phyloP scores from a whole-genome alignment of 2,888 invertebrate genomes.

The Hypsopygia costalis region DNA sequence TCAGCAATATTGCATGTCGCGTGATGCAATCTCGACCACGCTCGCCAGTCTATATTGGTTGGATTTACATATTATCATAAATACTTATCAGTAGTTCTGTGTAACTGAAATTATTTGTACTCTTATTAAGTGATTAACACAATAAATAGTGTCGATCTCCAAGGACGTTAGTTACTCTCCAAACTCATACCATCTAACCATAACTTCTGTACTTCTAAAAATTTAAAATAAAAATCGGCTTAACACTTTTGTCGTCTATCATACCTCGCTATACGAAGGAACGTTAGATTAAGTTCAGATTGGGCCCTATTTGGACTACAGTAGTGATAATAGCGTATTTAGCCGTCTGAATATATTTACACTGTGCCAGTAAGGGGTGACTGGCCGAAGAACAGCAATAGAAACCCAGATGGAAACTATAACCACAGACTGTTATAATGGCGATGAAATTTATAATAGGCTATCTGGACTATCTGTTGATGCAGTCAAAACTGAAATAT shows the following conservation, averaged over 20 bases:
- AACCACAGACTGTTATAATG: neutral
- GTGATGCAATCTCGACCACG: too few species aligned
- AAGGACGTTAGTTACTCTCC: too few species aligned
- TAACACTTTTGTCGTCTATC: slow-evolving; percentile 1
- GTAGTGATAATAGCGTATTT: neutral
- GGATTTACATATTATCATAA: too few species aligned
- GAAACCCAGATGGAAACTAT: too few species aligned
- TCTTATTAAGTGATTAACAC: too few species aligned
- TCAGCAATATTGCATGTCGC: too few species aligned
- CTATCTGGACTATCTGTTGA: neutral
- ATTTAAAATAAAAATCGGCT: neutral
- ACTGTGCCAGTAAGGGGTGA: neutral
- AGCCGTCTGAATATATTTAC: neutral
- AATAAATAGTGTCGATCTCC: too few species aligned
- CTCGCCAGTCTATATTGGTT: too few species aligned
- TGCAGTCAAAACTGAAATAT: neutral
- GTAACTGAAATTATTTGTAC: too few species aligned
- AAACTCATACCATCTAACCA: too few species aligned
- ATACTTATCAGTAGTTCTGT: too few species aligned
- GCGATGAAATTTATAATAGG: neutral
- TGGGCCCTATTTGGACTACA: slow-evolving; percentile 2
- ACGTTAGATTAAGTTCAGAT: slow-evolving; percentile 9
- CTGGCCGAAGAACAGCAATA: neutral
- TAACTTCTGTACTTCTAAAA: too few species aligned
- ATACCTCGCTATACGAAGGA: neutral